These are phyloP conservation scores for Melanostigma gelatinosum DNA, from an alignment of 2,113 vertebrate species.

Conservation along the genomic window DNA sequence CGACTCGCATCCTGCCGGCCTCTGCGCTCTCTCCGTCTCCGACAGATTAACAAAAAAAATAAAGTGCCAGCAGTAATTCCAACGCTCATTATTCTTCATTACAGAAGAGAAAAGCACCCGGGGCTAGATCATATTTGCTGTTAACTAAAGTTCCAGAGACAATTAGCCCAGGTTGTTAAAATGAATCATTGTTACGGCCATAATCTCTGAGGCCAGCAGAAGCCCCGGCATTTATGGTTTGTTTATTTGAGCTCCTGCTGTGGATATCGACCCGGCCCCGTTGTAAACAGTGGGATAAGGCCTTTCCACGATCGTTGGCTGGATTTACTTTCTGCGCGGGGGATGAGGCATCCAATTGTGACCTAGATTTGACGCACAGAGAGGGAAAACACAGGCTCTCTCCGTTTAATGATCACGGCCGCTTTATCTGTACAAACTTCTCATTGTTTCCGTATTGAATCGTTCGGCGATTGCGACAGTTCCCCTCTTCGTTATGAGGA, in stretches of 20 bases:
- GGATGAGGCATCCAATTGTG: conserved; percentile 62
- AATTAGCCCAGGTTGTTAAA: conserved; percentile 82
- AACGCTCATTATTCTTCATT: conserved; percentile 79
- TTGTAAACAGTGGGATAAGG: conserved; percentile 72
- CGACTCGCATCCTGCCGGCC: conserved; percentile 63
- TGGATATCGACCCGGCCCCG: conserved; percentile 68
- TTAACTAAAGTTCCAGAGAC: conserved; percentile 82
- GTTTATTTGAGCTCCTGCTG: conserved; percentile 72
- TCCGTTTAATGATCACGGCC: conserved; percentile 46
- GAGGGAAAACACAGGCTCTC: conserved; percentile 38
- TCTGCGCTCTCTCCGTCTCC: conserved; percentile 56
- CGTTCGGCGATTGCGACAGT: conserved; percentile 5
- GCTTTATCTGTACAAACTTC: conserved; percentile 50
- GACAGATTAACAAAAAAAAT: neutral
- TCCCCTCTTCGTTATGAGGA: neutral
- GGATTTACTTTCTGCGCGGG: conserved; percentile 68
- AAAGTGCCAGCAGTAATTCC: conserved; percentile 69
- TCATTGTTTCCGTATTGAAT: conserved; percentile 34
- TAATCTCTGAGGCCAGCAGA: conserved; percentile 69
- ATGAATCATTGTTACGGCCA: conserved; percentile 79
- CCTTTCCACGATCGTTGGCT: conserved; percentile 60
- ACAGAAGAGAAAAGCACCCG: conserved; percentile 69
- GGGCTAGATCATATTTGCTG: conserved; percentile 78
- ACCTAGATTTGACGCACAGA: conserved; percentile 61
- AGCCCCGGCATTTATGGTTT: conserved; percentile 74